phyloP scores from a whole-genome alignment of 2,888 invertebrate genomes.

The Prenolepis imparis region DNA sequence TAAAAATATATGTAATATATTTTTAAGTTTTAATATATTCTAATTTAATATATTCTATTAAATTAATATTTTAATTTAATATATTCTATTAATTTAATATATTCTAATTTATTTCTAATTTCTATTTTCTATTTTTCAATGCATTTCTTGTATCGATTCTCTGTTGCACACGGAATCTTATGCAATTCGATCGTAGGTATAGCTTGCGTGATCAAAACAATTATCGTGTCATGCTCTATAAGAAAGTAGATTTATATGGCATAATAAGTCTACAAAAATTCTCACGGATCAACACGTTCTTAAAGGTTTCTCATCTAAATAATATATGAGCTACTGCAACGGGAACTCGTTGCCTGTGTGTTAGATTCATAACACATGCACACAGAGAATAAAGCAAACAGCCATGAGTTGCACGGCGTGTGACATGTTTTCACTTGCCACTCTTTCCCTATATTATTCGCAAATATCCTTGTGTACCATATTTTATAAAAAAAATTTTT shows the following conservation, averaged over 20 bases:
- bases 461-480: neutral
- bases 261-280: slow-evolving; percentile 41
- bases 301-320: slow-evolving; percentile 51
- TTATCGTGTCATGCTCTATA: slow-evolving; percentile 1
- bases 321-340: slow-evolving; percentile 41
- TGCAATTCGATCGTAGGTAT: slow-evolving; percentile 4
- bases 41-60: too few relatives aligned
- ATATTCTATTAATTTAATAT: too few relatives aligned
- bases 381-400: slow-evolving; percentile 40
- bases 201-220: slow-evolving; percentile 14
- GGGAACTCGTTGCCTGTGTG: slow-evolving; percentile 45
- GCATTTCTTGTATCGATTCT: neutral
- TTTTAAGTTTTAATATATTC: too few relatives aligned
- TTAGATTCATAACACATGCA: slow-evolving; percentile 23
- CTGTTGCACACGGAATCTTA: neutral
- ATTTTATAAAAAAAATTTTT: neutral
- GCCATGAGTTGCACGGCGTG: slow-evolving; percentile 36
- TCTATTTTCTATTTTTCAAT: neutral
- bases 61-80: too few relatives aligned
- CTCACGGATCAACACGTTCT: slow-evolving; percentile 48
- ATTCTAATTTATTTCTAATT: too few relatives aligned
- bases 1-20: too few relatives aligned
- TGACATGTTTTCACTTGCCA: slow-evolving; percentile 44
- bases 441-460: slow-evolving; percentile 8
- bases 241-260: slow-evolving; percentile 12